These are phyloP conservation scores for Anarsia innoxiella DNA, from an alignment of 2,888 invertebrate species.

Conservation along the genomic window DNA sequence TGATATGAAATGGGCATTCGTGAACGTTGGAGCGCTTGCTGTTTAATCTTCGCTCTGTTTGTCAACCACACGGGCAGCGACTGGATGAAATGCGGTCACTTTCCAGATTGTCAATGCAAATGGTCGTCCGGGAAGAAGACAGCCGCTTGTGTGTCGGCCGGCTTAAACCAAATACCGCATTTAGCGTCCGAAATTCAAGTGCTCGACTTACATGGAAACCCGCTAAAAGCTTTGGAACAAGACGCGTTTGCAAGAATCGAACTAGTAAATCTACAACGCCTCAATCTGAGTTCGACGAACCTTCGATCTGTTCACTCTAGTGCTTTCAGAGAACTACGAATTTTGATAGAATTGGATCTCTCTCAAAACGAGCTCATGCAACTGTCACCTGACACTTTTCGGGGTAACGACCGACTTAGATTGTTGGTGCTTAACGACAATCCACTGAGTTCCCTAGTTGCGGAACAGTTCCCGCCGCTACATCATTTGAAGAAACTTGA, in stretches of 20 bases:
- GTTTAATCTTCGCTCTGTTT: conserved; percentile 39
- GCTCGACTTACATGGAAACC: conserved; percentile 87
- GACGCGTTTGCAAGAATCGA: conserved; percentile 87
- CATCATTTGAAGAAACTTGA: conserved; percentile 88
- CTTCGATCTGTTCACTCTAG: conserved; percentile 84
- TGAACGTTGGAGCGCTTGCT: conserved; percentile 42
- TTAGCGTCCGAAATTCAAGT: conserved; percentile 75
- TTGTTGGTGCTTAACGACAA: conserved; percentile 87
- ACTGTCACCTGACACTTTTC: conserved; percentile 86
- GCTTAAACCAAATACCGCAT: conserved; percentile 81
- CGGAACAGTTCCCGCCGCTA: conserved; percentile 86
- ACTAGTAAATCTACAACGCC: conserved; percentile 87
- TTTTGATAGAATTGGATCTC: conserved; percentile 89
- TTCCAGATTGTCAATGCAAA: conserved; percentile 86
- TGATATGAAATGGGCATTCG: conserved; percentile 62
- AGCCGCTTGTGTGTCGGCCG: conserved; percentile 86
- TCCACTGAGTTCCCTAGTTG: conserved; percentile 81
- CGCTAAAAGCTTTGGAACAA: conserved; percentile 80
- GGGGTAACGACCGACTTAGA: conserved; percentile 86
- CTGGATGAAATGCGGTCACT: conserved; percentile 88
- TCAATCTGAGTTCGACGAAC: conserved; percentile 84
- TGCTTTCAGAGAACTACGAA: conserved; percentile 88
- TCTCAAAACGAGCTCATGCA: conserved; percentile 85
- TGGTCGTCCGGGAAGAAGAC: conserved; percentile 95
- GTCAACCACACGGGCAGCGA: conserved; percentile 68